Base-by-base conservation (phyloP, 2,888 invertebrate species). In the Apocheima hispidaria region DNA sequence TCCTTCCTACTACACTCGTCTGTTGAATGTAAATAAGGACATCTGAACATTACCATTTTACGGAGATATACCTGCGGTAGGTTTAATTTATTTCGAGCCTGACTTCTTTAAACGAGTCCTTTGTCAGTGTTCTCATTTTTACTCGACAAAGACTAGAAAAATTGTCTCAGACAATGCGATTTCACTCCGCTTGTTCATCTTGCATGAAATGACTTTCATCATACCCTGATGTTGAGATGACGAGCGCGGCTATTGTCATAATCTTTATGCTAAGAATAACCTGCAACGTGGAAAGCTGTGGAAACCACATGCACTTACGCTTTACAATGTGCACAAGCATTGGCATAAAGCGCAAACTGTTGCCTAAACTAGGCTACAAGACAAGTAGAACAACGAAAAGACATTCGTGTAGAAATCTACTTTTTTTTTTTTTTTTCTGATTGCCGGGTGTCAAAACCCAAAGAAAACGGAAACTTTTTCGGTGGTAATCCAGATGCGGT, bases 11-110 rank as follows among this genome's bases (percentile, higher is more conserved):
- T 75, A 73, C 66, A 72, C 70, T 75, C 79, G 80, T 70, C 77
- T 77, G 79, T 79, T 82, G 80, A 87, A 90, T 90, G 85, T 84
- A 85, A 86, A 89, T 85, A 78, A 79, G 82, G 75, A 76, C 79
- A 79, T 82, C 75, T 73, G 69, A 78, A 80, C 78, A 76, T 81
- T 83, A 79, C 43, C 55, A 51, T 50, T 55, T 46, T 40, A 20
- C 30, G 21, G 77, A 72, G 73, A 74, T 78, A 75, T 75, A 49
- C 57, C 46, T 36, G 26, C 61, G 56, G 56, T 33, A n/a, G n/a
- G n/a, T 72, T 72, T 75, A 79, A 77, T 77, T 77, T 78, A 78
- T 74, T 75, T 74, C 69, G 66, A 65, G 68, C 71, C 68, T 64
- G 68, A 67, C 68, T 70, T 68, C 69, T 69, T 61, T 68, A 65